Conservation (phyloP, 2,113 vertebrate genomes). For the Crotalus helleri region DNA sequence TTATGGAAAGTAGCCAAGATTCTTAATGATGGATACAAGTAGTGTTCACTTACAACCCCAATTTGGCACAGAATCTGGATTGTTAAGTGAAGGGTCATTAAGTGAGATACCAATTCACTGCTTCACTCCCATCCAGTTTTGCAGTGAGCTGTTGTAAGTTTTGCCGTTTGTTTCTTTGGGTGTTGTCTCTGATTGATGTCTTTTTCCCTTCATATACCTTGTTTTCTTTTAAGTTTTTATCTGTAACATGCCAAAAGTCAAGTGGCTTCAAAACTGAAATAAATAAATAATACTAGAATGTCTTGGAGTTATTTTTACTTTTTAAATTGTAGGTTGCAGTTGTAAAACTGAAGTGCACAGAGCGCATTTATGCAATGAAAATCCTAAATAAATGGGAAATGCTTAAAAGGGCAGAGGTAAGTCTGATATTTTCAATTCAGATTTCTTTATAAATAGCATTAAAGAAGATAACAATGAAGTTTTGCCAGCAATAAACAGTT, state of each 20-base stretch:
- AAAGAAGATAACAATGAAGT: slow-evolving; percentile 29
- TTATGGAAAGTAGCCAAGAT: not conserved
- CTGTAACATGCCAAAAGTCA: not conserved
- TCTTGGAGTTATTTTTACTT: not conserved
- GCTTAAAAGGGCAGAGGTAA: slow-evolving; percentile 95
- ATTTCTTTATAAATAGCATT: slow-evolving; percentile 21
- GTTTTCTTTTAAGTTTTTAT: not conserved
- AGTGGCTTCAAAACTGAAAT: not conserved
- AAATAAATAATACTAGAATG: slow-evolving; percentile 3
- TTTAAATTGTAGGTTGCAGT: slow-evolving; percentile 82
- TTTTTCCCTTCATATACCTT: not conserved
- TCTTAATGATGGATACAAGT: not conserved
- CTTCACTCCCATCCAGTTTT: not conserved
- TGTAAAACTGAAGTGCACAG: slow-evolving; percentile 96
- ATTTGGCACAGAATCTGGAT: not conserved
- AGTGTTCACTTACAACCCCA: not conserved
- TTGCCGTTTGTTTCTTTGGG: not conserved
- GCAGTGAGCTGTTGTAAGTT: too few species aligned
- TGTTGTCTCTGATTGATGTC: not conserved
- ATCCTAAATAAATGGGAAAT: slow-evolving; percentile 99
- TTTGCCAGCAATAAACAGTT: slow-evolving; percentile 50
- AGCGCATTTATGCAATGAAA: slow-evolving; percentile 97
- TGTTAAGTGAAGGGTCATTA: not conserved
- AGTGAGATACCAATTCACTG: not conserved
- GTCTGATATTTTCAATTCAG: not conserved